phyloP scores from a whole-genome alignment of 2,113 vertebrate genomes.

The Muntiacus muntjak region DNA sequence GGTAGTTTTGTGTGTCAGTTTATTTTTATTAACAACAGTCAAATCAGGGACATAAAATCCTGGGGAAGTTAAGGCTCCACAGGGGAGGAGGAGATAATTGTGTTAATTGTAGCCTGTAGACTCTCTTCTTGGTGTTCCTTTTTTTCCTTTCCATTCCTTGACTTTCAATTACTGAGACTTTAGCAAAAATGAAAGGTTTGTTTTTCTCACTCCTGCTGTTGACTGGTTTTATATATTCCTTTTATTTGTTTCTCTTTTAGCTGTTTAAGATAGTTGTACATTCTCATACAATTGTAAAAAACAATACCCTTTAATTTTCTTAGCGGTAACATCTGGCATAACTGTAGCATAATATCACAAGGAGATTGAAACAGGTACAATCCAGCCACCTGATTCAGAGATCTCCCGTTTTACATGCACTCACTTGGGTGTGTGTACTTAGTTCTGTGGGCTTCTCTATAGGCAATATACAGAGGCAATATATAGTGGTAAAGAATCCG shows the following conservation, averaged over 20 bases:
- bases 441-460: not conserved
- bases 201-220: not conserved
- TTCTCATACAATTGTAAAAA: constrained; percentile 4
- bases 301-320: not conserved
- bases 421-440: not conserved
- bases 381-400: not conserved
- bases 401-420: not conserved
- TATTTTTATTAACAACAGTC: constrained; percentile 35
- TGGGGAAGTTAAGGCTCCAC: not conserved
- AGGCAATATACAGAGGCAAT: not conserved
- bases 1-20: not conserved
- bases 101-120: not conserved
- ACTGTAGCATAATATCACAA: not conserved
- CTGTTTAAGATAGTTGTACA: constrained; percentile 20
- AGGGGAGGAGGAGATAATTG: not conserved
- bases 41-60: constrained; percentile 16
- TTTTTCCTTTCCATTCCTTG: not conserved
- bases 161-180: not conserved
- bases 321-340: not conserved
- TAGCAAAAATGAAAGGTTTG: constrained; percentile 9
- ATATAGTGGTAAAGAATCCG: not conserved
- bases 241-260: not conserved
- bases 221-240: not conserved
- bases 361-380: not conserved
- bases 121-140: not conserved